phyloP scores from a whole-genome alignment of 1,140 invertebrate genomes.

The Homarus americanus region DNA sequence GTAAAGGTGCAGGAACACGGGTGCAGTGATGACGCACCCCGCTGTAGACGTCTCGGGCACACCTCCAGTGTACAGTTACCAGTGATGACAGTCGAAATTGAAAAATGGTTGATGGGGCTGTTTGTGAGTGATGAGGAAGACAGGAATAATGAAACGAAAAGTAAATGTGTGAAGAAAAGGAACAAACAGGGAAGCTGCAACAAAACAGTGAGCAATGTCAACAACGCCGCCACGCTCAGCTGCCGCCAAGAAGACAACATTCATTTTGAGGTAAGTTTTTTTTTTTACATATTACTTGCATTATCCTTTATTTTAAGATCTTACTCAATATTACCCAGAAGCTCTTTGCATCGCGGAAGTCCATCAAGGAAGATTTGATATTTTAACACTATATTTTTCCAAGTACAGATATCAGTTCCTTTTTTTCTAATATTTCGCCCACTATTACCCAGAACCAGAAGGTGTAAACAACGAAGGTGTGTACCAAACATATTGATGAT shows the following conservation, averaged over 20 bases:
- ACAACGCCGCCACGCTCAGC: background rate
- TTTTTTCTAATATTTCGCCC: too few relatives aligned
- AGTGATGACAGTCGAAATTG: conserved; percentile 55
- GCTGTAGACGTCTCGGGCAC: background rate
- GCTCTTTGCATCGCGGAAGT: background rate
- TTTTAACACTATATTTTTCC: too few relatives aligned
- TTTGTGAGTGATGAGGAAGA: conserved; percentile 53
- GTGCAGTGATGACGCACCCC: background rate
- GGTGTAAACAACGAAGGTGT: too few relatives aligned
- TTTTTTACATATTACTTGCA: background rate
- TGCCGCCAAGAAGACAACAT: conserved; percentile 3
- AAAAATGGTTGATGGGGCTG: conserved; percentile 57
- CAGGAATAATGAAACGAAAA: background rate
- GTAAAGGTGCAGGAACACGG: background rate
- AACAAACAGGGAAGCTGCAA: background rate
- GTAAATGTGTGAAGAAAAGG: background rate
- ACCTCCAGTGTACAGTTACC: conserved; percentile 44
- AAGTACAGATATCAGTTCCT: too few relatives aligned
- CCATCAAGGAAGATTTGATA: too few relatives aligned
- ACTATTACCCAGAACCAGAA: too few relatives aligned
- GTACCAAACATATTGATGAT: too few relatives aligned
- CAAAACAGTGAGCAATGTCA: background rate
- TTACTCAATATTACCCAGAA: background rate
- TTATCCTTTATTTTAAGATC: too few relatives aligned
- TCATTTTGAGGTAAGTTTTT: conserved; percentile 35